Evolutionary conservation across 1,140 invertebrate species (phyloP).

Genomic region (Saxidomus purpurata): DNA sequence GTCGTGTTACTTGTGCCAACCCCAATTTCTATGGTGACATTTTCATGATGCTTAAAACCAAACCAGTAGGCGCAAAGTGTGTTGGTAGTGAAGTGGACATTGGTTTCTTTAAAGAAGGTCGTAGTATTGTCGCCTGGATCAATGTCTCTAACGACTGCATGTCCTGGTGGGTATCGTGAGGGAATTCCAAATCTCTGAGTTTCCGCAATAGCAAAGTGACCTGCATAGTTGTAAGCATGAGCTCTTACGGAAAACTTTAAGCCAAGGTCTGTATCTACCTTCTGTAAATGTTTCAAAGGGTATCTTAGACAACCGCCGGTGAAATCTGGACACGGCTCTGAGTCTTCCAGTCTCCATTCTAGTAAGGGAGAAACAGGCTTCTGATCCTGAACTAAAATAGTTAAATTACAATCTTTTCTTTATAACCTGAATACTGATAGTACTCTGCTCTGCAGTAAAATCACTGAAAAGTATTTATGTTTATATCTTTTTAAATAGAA

Average conservation of each 20-base stretch:
- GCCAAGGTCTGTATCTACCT: conserved; percentile 10
- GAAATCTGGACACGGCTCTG: neutral
- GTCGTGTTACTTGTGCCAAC: conserved; percentile 4
- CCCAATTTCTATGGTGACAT: conserved; percentile 19
- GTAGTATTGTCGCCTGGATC: neutral
- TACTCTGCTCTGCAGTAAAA: too few relatives aligned
- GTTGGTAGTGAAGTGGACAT: conserved; percentile 9
- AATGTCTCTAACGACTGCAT: neutral
- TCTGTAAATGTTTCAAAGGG: neutral
- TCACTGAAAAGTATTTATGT: too few relatives aligned
- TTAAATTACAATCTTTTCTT: too few relatives aligned
- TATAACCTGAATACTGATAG: too few relatives aligned
- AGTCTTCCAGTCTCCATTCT: neutral
- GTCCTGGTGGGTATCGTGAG: conserved; percentile 30
- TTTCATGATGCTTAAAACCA: conserved; percentile 21
- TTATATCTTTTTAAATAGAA: too few relatives aligned
- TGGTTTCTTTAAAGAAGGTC: neutral
- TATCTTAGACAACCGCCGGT: conserved; percentile 33
- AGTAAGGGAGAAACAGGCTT: neutral
- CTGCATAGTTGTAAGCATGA: conserved; percentile 35
- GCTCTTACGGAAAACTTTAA: neutral
- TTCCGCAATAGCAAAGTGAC: neutral
- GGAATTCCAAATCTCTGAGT: conserved; percentile 10
- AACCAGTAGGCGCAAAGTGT: conserved; percentile 12
- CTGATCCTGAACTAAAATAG: too few relatives aligned